Conservation (phyloP, 2,888 invertebrate genomes). For the Endotricha flammealis region DNA sequence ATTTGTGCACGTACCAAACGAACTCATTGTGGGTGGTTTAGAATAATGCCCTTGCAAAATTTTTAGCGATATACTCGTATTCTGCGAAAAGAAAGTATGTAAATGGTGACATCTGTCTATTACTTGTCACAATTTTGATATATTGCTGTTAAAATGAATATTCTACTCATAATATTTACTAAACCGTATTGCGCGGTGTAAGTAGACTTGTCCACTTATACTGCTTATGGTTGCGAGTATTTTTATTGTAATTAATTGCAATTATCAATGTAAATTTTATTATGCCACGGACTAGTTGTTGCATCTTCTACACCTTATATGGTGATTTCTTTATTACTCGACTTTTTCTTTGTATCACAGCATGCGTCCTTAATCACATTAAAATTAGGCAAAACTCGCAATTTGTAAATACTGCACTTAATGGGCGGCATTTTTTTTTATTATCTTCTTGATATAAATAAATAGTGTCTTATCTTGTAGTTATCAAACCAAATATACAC, state of each 20-base stretch:
- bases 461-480: too few relatives aligned
- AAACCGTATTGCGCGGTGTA: too few relatives aligned
- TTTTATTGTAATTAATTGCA: constrained; percentile 13
- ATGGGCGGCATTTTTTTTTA: too few relatives aligned
- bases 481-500: too few relatives aligned
- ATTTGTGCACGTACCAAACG: constrained; percentile 64
- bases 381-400: constrained; percentile 4
- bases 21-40: constrained; percentile 64
- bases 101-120: constrained; percentile 42
- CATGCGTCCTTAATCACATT: constrained; percentile 8
- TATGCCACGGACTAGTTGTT: constrained; percentile 14
- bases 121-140: constrained; percentile 45
- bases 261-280: constrained; percentile 20
- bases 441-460: too few relatives aligned
- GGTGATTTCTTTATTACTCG: constrained; percentile 13
- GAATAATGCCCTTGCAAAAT: constrained; percentile 50
- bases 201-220: too few relatives aligned
- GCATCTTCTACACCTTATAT: constrained; percentile 12
- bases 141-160: constrained; percentile 5
- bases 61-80: constrained; percentile 38
- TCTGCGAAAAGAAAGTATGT: constrained; percentile 67
- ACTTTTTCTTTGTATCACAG: constrained; percentile 12
- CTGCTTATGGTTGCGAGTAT: constrained; percentile 9
- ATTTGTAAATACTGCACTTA: too few relatives aligned
- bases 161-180: background rate